Conservation (phyloP, 2,113 vertebrate genomes). For the Salvelinus fontinalis region DNA sequence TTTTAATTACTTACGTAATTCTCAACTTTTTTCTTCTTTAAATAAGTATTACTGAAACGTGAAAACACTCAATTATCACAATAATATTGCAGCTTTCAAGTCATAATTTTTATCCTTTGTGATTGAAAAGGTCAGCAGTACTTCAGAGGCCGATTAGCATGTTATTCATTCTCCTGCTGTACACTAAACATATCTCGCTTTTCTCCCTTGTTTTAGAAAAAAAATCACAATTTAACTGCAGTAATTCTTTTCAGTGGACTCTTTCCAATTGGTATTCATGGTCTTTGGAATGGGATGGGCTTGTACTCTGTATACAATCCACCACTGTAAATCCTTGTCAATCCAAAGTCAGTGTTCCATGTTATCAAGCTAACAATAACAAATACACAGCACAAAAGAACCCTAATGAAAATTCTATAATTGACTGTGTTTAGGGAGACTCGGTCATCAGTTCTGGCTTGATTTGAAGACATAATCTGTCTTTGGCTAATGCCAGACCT, state of each 20-base stretch:
- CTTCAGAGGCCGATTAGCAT: constrained; percentile 75
- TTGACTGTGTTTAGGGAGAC: constrained; percentile 76
- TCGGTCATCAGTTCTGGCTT: constrained; percentile 73
- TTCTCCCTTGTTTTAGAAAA: constrained; percentile 51
- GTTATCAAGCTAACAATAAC: constrained; percentile 75
- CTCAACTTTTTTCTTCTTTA: constrained; percentile 9
- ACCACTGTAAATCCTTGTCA: constrained; percentile 76
- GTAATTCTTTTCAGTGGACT: constrained; percentile 65
- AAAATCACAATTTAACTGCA: constrained; percentile 38
- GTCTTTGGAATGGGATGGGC: constrained; percentile 53
- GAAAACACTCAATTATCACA: constrained; percentile 58
- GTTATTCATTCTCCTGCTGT: constrained; percentile 58
- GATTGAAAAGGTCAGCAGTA: constrained; percentile 60
- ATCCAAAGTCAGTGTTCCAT: constrained; percentile 62
- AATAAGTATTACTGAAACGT: background rate
- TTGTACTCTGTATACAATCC: constrained; percentile 55
- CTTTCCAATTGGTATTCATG: constrained; percentile 68
- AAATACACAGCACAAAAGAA: constrained; percentile 57
- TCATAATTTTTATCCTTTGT: constrained; percentile 40
- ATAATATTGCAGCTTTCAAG: constrained; percentile 51
- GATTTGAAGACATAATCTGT: constrained; percentile 77
- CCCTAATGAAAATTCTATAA: constrained; percentile 76
- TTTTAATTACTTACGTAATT: too few species aligned
- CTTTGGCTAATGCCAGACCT: constrained; percentile 64
- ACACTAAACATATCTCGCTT: constrained; percentile 67